phyloP scores from a whole-genome alignment of 2,888 invertebrate genomes.

The Athripsodes cinereus region DNA sequence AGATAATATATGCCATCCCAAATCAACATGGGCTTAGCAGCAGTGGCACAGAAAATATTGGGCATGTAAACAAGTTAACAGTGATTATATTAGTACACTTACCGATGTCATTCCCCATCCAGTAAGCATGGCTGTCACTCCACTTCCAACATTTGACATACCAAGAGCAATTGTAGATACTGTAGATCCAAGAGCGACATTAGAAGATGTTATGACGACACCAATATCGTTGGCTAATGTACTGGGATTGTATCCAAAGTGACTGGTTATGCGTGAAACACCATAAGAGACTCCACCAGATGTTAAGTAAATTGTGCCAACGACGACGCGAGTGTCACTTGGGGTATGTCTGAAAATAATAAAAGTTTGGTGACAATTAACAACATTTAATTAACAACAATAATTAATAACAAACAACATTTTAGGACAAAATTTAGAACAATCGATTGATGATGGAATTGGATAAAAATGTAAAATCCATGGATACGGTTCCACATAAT shows the following conservation, averaged over 20 bases:
- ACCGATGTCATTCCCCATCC: constrained; percentile 21
- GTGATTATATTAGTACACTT: no score
- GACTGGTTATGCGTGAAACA: constrained; percentile 1
- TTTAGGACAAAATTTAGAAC: no score
- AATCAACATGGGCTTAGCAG: no score
- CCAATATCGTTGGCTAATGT: constrained; percentile 14
- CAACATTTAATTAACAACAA: no score
- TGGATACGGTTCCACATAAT: no score
- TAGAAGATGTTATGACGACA: constrained; percentile 2
- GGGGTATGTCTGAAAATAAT: background rate
- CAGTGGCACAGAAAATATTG: no score
- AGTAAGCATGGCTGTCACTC: constrained; percentile 7
- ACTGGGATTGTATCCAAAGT: constrained; percentile 3
- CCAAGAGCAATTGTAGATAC: constrained; percentile 11
- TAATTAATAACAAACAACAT: no score
- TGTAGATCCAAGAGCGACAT: constrained; percentile 6
- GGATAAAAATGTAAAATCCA: no score
- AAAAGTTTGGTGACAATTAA: no score
- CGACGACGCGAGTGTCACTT: constrained; percentile 21
- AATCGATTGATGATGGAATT: no score
- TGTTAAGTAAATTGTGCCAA: constrained; percentile 33
- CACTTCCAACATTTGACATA: background rate
- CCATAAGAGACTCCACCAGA: constrained; percentile 29
- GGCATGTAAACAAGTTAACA: no score
- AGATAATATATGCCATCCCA: no score